Base-by-base conservation (phyloP, 2,113 vertebrate genomes). In the Ameiurus melas region DNA sequence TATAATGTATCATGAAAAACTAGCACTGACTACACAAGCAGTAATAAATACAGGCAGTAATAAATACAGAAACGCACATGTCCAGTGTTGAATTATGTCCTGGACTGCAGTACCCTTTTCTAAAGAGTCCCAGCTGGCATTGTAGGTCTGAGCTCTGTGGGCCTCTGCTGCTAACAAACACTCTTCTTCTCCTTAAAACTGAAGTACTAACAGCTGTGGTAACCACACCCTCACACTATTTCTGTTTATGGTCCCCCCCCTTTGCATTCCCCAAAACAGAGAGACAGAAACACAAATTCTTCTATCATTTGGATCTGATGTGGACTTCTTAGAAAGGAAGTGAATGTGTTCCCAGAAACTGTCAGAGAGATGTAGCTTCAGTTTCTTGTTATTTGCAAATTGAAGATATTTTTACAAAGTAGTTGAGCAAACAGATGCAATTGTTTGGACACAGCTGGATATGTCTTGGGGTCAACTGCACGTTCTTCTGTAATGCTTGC, bases 121-220 rank as follows among this genome's bases (percentile, higher is more conserved):
- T 88, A 90, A 86, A 57, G 58, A 68, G 53, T 86, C 87, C 71
- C 87, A 90, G 89, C 89, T 90, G 79, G 81, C 39, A 78, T n/a
- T 55, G 66, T 57, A 66, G 43, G 47, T 64, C 43, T 68, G 60
- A n/a, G 39, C 77, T 80, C 30, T 58, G 33, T 66, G 75, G 27
- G 60, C 58, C 58, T 80, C 10, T 36, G 58, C 77, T 53, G 64
- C 83, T 33, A 53, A 84, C 85, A 79, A 81, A 71, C 81, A 73
- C 86, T 25, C 64, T 57, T 70, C 75, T 53, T 39, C 71, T 43
- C 27, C 0, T 60, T 86, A n/a, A 86, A 55, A 53, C 51, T 30
- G 25, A 89, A 90, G 43, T 82, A 80, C 80, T 86, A 80, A 86
- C 88, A 89, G 89, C 89, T 90, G 89, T 73, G 53, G 19, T 14